Percentiles rank a stretch among this genome's conserved stretches.
These are phyloP conservation scores for Hydraecia micacea DNA, from an alignment of 2,888 invertebrate species.

Conservation along the genomic window DNA sequence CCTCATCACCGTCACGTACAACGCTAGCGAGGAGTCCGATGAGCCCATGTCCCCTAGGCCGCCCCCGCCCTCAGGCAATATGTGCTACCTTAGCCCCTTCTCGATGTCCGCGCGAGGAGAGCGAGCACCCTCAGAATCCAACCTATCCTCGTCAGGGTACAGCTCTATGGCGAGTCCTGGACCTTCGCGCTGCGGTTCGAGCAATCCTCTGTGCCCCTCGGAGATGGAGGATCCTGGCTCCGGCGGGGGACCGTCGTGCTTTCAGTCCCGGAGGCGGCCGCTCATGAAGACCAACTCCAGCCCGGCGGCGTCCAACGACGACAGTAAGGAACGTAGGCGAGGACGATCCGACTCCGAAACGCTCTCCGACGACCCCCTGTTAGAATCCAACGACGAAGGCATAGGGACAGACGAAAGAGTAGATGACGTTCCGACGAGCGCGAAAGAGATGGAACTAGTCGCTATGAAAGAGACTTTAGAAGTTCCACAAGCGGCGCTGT, in stretches of 20 bases:
- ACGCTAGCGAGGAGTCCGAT: constrained; percentile 94
- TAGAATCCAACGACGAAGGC: constrained; percentile 94
- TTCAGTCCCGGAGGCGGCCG: constrained; percentile 90
- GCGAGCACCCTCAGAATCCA: constrained; percentile 95
- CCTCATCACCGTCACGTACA: constrained; percentile 93
- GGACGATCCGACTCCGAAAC: constrained; percentile 94
- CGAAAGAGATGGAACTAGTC: constrained; percentile 91
- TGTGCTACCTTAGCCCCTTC: constrained; percentile 95
- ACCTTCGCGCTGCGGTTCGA: constrained; percentile 95
- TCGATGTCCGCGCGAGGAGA: constrained; percentile 93
- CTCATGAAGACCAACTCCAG: constrained; percentile 91
- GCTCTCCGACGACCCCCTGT: constrained; percentile 92
- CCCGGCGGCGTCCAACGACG: constrained; percentile 84
- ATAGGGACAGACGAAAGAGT: constrained; percentile 94
- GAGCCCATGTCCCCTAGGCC: constrained; percentile 92
- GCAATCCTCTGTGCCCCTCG: constrained; percentile 94
- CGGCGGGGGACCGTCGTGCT: constrained; percentile 88
- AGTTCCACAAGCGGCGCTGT: constrained; percentile 83
- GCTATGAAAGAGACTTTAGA: constrained; percentile 86
- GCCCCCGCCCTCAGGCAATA: constrained; percentile 89
- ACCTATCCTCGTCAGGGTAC: constrained; percentile 95
- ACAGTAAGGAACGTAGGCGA: constrained; percentile 88
- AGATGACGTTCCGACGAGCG: constrained; percentile 93
- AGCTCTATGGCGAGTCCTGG: constrained; percentile 96
- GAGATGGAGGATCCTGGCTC: constrained; percentile 94